Evolutionary conservation across 2,797 vertebrate species (phyloP).

Genomic region (Rhincodon typus): DNA sequence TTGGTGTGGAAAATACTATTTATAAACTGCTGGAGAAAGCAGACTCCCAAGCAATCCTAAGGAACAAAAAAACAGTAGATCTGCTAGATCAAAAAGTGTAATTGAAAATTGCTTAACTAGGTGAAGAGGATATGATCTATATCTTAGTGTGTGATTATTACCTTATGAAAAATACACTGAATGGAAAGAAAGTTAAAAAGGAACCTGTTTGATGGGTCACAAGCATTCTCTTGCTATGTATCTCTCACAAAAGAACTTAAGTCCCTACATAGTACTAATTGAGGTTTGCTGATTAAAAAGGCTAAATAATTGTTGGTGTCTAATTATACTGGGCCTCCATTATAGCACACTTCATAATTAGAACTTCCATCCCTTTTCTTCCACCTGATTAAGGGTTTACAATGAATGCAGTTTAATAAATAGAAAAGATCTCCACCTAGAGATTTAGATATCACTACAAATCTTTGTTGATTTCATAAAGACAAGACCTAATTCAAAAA

Average conservation of each 20-base stretch:
- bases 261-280: neutral
- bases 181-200: neutral
- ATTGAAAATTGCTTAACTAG: neutral
- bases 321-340: neutral
- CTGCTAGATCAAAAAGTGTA: neutral
- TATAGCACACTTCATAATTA: conserved; percentile 14
- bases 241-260: conserved; percentile 22
- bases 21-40: neutral
- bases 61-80: neutral
- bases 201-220: neutral
- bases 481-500: neutral
- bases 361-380: conserved; percentile 28
- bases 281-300: conserved; percentile 2
- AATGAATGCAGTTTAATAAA: neutral
- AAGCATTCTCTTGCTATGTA: neutral
- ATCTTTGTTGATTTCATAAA: no score
- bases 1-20: neutral
- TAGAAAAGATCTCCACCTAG: conserved; percentile 5
- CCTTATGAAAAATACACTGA: neutral
- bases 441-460: neutral
- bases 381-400: neutral
- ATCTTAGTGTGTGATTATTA: neutral
- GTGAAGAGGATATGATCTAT: neutral
- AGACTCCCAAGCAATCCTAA: no score
- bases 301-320: conserved; percentile 5